Base-by-base conservation (phyloP, 2,888 invertebrate species). In the Corythucha ciliata region DNA sequence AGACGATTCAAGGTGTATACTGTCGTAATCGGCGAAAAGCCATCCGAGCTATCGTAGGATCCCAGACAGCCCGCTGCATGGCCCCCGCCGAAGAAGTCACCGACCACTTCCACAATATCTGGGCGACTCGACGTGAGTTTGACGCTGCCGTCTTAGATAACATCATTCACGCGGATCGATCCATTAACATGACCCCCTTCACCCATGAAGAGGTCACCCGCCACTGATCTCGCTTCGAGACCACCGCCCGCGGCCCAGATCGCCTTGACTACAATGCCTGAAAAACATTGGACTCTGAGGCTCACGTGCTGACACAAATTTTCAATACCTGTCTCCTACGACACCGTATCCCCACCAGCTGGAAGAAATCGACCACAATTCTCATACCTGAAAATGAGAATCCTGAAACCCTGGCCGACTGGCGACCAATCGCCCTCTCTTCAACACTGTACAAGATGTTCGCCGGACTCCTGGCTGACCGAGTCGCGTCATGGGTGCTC, bases 381-480 rank as follows among this genome's bases (percentile, higher is more conserved):
- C 39, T 57, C 14, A 20, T 58, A 24, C 50, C 47, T 20, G 57
- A 57, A 29, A 42, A 45, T 14, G 48, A 32, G 3, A 52, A 56
- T 34, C 29, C 57, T 7, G 51, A 54, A 18, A 54, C 59, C 39
- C 51, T 64, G 36, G 53, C 56, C 47, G 65, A 64, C 57, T 66
- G 65, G 65, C 50, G 63, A 2, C 62, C 64, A 5, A 59, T 66
- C 2, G 61, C 64, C 1, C 60, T 65, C 47, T 58, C 61, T 4
- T 25, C 58, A 6, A 61, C 59, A 3, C 57, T 60, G 26, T 36
- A 58, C 4, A 63, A 64, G n/a, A 54, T 64, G 0, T 60, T 58
- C 21, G 44, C 59, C 2, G 60, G 58, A 14, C 40, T 53, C 14
- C 29, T 56, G 10, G 37, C 50, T 6, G 41, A 39, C n/a, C 16